Conservation (phyloP, 2,888 invertebrate species). For the Harpalus rubripes region DNA sequence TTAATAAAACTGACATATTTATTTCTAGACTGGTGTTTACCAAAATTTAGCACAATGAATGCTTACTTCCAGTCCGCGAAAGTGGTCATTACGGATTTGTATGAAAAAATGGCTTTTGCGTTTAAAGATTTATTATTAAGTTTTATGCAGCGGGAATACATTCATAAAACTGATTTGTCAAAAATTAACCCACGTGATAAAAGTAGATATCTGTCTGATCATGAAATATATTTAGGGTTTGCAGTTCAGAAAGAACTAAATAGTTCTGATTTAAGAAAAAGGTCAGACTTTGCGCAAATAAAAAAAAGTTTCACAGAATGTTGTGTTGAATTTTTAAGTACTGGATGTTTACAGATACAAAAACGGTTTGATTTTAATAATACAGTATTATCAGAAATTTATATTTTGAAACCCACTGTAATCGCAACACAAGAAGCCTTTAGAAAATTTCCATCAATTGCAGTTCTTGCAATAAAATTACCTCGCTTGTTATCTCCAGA, state of each 20-base stretch:
- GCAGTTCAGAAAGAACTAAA: slow-evolving; percentile 66
- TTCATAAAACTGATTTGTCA: slow-evolving; percentile 34
- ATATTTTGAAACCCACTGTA: slow-evolving; percentile 57
- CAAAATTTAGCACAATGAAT: slow-evolving; percentile 68
- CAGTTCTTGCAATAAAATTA: slow-evolving; percentile 17
- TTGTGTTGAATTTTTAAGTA: slow-evolving; percentile 68
- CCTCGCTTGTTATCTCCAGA: slow-evolving; percentile 34
- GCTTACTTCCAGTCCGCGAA: no score
- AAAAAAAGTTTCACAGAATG: slow-evolving; percentile 61
- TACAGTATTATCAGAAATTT: slow-evolving; percentile 56
- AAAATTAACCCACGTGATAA: slow-evolving; percentile 62
- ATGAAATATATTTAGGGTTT: slow-evolving; percentile 68
- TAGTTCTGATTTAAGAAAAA: slow-evolving; percentile 38
- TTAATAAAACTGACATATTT: slow-evolving; percentile 66
- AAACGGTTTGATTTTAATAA: slow-evolving; percentile 69
- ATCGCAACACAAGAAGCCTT: slow-evolving; percentile 33
- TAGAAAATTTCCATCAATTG: slow-evolving; percentile 10
- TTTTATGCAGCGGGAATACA: slow-evolving; percentile 69
- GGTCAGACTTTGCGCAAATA: slow-evolving; percentile 29
- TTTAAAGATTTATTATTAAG: slow-evolving; percentile 67
- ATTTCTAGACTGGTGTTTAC: slow-evolving; percentile 69
- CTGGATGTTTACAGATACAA: slow-evolving; percentile 68
- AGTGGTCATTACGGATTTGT: no score
- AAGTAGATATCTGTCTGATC: slow-evolving; percentile 57
- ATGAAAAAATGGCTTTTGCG: slow-evolving; percentile 60